Base-by-base conservation (phyloP, 2,113 vertebrate genomes). In the Scatophagus argus region DNA sequence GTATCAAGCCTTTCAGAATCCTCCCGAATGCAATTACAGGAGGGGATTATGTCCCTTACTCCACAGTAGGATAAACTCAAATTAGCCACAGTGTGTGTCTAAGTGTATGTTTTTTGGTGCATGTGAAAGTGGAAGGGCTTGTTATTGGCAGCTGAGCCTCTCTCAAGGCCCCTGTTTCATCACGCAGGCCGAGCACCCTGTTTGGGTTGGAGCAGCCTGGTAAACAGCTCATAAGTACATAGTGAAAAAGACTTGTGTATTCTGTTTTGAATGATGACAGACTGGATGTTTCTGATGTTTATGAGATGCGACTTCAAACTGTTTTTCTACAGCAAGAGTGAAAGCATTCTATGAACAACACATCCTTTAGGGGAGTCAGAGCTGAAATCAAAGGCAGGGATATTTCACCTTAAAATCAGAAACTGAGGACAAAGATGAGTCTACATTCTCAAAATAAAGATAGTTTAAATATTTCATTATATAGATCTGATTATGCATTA, bases 51-150 rank as follows among this genome's bases (percentile, higher is more conserved):
- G 77, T 79, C 79, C 55, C 84, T 64, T 41, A 77, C 80, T 84
- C 71, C 72, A 60, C 79, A 77, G 77, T 29, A 8, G 77, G 84
- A 83, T 79, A 55, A 76, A 82, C 77, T 73, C 83, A 88, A 80
- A 93, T 83, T 83, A 86, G 86, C 77, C 84, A 87, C 86, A 81
- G 81, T 85, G 79, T 88, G 88, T 87, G 83, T 88, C 66, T 85
- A 81, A 83, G 87, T 85, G 81, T 78, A 64, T 76, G 44, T 70
- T 76, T 89, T 63, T 77, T 70, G 70, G 56, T 88, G 78, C 63
- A 69, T 74, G 74, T 59, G 51, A 65, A 84, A 87, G 77, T 80
- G 59, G 56, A 78, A 61, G 60, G 36, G 51, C 6, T 71, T 82
- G 62, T 80, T 84, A 69, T 64, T 77, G 78, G 82, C 85, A 88